Percentiles rank a stretch among this genome's conserved stretches.
These are phyloP conservation scores for Bembecia ichneumoniformis DNA, from an alignment of 2,888 invertebrate species.

Conservation along the genomic window DNA sequence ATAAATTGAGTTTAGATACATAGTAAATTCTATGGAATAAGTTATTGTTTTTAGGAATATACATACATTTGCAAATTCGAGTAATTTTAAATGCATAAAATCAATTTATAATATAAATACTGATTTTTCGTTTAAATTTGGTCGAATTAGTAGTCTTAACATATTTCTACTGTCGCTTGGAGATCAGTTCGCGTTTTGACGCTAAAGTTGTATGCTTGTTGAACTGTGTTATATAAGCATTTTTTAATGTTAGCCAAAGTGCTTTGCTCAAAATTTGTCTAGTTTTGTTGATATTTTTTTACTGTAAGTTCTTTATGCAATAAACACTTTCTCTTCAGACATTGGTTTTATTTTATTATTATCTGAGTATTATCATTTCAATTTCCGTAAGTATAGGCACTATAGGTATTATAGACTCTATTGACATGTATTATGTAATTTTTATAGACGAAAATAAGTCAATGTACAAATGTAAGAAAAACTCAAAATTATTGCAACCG, in stretches of 20 bases:
- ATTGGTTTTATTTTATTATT: not conserved
- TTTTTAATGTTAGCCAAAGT: constrained; percentile 46
- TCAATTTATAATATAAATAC: not conserved
- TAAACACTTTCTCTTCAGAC: not conserved
- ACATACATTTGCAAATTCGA: no score
- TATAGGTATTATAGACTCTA: no score
- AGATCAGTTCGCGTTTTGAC: not conserved
- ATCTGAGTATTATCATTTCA: no score
- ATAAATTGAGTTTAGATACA: no score
- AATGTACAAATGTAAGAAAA: no score
- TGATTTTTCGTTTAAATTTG: not conserved
- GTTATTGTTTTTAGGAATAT: no score
- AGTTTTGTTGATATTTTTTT: not conserved
- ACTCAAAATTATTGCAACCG: no score
- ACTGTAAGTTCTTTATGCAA: not conserved
- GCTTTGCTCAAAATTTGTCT: constrained; percentile 34
- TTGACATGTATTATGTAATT: no score
- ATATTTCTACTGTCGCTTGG: not conserved
- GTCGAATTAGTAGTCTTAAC: not conserved
- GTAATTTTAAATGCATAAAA: no score
- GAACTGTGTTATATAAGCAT: constrained; percentile 15
- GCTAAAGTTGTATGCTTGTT: constrained; percentile 2
- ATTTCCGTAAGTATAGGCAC: no score
- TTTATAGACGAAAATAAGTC: no score
- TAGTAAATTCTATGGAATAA: no score